Evolutionary conservation across 2,113 vertebrate genomes (phyloP).

Genomic region (Myotis lucifugus): DNA sequence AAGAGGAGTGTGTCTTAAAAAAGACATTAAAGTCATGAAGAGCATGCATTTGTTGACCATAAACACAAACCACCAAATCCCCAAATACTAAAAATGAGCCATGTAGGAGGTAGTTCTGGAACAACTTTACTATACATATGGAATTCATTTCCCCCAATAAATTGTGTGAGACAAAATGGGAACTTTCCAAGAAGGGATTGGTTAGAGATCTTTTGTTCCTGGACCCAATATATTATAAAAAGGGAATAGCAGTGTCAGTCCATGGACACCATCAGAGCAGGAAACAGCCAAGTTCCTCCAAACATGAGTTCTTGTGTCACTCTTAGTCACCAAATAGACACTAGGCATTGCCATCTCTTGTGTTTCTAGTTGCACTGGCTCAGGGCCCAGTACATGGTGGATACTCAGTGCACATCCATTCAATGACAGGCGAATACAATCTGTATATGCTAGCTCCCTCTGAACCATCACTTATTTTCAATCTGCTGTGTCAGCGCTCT

Average conservation of each 20-base stretch:
- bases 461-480: background rate
- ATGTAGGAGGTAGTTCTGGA: slow-evolving; percentile 53
- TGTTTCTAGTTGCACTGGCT: background rate
- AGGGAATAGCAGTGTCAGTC: background rate
- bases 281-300: background rate
- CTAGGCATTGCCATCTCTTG: background rate
- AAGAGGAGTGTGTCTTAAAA: slow-evolving; percentile 6
- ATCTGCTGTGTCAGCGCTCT: background rate
- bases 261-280: background rate
- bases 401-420: background rate
- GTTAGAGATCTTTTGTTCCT: background rate
- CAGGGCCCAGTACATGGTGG: background rate
- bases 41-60: slow-evolving; percentile 57
- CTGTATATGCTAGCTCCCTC: background rate
- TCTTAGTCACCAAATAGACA: background rate
- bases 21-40: slow-evolving; percentile 39
- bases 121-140: slow-evolving; percentile 66
- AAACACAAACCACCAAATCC: slow-evolving; percentile 66
- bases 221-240: slow-evolving; percentile 44
- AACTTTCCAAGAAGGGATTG: slow-evolving; percentile 30
- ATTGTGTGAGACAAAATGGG: slow-evolving; percentile 44
- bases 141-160: slow-evolving; percentile 75
- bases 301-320: background rate
- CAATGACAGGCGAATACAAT: background rate
- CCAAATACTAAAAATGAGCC: slow-evolving; percentile 51